A percentile compares a stretch with the other conserved stretches of the same genome.
Evolutionary conservation across 2,888 invertebrate species (phyloP).

Genomic region (Zhengitettix transpicula): DNA sequence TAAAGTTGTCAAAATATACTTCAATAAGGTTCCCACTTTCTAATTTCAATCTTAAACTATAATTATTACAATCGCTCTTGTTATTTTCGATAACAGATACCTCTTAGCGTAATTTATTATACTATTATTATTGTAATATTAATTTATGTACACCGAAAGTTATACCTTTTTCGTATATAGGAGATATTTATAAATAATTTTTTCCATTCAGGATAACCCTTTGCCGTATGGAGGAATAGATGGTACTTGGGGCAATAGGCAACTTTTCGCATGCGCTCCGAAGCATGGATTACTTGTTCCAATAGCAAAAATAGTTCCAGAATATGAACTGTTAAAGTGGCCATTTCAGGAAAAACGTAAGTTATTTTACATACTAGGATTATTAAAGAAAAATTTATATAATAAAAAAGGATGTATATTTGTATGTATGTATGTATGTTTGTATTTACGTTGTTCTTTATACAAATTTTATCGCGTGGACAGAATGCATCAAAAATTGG

Average conservation of each 20-base stretch:
- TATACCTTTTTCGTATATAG: neutral
- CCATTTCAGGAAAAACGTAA: neutral
- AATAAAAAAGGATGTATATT: too few relatives aligned
- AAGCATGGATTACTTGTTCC: slow-evolving; percentile 20
- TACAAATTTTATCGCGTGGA: too few relatives aligned
- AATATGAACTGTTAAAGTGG: slow-evolving; percentile 6
- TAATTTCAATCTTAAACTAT: too few relatives aligned
- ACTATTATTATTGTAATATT: neutral
- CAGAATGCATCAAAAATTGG: too few relatives aligned
- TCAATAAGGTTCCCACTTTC: too few relatives aligned
- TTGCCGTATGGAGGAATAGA: slow-evolving; percentile 20
- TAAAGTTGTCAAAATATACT: too few relatives aligned
- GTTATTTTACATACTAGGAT: neutral
- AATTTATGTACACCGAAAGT: neutral
- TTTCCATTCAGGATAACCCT: slow-evolving; percentile 16
- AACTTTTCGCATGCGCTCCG: slow-evolving; percentile 18
- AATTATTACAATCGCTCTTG: too few relatives aligned
- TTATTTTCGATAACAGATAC: too few relatives aligned
- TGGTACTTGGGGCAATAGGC: slow-evolving; percentile 18
- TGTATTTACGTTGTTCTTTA: too few relatives aligned
- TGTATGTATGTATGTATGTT: too few relatives aligned
- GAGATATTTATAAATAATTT: neutral
- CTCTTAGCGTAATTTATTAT: neutral
- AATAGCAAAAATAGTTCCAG: slow-evolving; percentile 10
- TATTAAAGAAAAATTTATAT: too few relatives aligned